A percentile compares a stretch with the other conserved stretches of the same genome.
phyloP scores from a whole-genome alignment of 1,140 invertebrate species.

The Lithobius niger region DNA sequence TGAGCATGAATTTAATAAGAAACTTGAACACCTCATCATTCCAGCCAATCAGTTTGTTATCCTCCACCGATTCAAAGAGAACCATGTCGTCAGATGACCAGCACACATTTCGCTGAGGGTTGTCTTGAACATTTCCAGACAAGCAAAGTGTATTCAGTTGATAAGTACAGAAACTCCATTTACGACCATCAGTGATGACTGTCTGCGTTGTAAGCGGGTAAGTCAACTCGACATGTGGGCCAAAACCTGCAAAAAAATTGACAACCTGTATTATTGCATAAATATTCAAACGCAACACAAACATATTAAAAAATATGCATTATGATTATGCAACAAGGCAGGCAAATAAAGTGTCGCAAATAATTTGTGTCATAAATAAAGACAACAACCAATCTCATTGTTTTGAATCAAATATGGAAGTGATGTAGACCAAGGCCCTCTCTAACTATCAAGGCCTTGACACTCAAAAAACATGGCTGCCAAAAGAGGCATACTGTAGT shows the following conservation, averaged over 20 bases:
- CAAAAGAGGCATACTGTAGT: too few relatives aligned
- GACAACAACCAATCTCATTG: too few relatives aligned
- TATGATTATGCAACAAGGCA: too few relatives aligned
- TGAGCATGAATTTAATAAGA: conserved; percentile 58
- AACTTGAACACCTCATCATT: conserved; percentile 64
- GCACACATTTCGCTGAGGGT: conserved; percentile 61
- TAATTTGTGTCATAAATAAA: too few relatives aligned
- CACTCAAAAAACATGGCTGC: too few relatives aligned
- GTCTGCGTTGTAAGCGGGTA: conserved; percentile 77
- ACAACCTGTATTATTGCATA: too few relatives aligned
- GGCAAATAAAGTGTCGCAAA: too few relatives aligned
- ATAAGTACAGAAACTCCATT: conserved; percentile 70
- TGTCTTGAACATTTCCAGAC: conserved; percentile 42
- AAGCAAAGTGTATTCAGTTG: conserved; percentile 72
- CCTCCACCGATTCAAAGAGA: conserved; percentile 57
- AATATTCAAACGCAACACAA: too few relatives aligned
- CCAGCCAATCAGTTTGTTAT: conserved; percentile 52
- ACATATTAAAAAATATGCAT: too few relatives aligned
- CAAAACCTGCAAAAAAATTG: conserved; percentile 54
- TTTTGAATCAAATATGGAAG: too few relatives aligned
- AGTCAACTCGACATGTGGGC: conserved; percentile 66
- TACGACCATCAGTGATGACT: conserved; percentile 65
- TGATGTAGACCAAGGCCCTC: too few relatives aligned
- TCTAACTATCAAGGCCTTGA: too few relatives aligned
- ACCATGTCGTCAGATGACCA: conserved; percentile 55